Base-by-base conservation (phyloP, 2,113 vertebrate species). In the Ceyx margarethae region DNA sequence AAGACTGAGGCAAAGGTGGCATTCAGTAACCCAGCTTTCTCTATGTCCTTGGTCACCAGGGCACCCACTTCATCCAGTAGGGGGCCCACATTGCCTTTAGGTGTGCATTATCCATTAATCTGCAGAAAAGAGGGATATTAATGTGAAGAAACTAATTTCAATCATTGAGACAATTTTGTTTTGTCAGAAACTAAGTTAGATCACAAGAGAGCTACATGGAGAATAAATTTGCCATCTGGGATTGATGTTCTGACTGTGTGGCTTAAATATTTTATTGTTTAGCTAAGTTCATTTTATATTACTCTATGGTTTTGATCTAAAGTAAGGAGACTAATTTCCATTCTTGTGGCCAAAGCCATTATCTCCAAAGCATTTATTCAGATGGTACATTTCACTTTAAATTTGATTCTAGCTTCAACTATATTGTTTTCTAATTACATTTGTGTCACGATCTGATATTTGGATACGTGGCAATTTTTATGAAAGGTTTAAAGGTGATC, bases 401-500 rank as follows among this genome's bases (percentile, higher is more conserved):
- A 94, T 95, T 89, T 96, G 28, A 85, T 83, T 90, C 86, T 45
- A 87, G 50, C 67, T 91, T 67, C 73, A 85, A 60, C 28, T 65
- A 45, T 60, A 76, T 82, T 93, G 72, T 87, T 95, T 93, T 91
- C 91, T 95, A 95, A 96, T 96, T 95, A 73, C 19, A 31, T 83
- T 37, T 37, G 37, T 37, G 37, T 37, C 37, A 37, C 37, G 37
- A 37, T 37, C 37, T 37, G 37, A 37, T 37, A 37, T 10, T 37
- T 37, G 37, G 37, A 37, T 37, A 37, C 37, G 37, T 37, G 37
- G 37, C 37, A 37, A 37, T 37, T 37, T 37, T 37, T 37, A 37
- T 37, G 37, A 37, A 37, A 37, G 37, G 37, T 10, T 37, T 37
- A 37, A 37, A 37, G 37, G 37, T 37, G 37, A 37, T 37, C 10